Evolutionary conservation across 2,113 vertebrate genomes (phyloP), one percentile per base, ranked within the genome.

Genomic region (Martes martes): DNA sequence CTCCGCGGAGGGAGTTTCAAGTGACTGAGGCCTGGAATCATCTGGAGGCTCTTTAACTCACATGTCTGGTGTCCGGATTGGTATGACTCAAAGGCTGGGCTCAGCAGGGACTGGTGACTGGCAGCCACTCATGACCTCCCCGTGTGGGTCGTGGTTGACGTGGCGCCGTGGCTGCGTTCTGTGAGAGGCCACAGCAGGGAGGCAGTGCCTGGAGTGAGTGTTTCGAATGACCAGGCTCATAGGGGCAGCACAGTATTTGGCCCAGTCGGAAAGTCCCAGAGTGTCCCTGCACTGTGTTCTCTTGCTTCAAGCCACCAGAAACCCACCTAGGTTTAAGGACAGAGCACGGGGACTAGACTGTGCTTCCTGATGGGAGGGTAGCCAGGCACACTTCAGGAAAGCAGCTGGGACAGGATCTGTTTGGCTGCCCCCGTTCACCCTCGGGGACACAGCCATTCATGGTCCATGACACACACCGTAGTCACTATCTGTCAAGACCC

Each of bases 131-230:
- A 3, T 7, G 3, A 6, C 7, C 13, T 36, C 21, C 15, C 5
- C 2, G 1, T 1, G 24, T 28, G 59, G 4, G 8, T 8, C 19
- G n/a, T 14, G 45, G 39, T 23, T 45, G 8, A 42, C 13, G 19
- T 0, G 0, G 9, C 19, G 5, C 1, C 28, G 55, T 31, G 50
- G 18, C 4, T 31, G 36, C 6, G 11, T 28, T 61, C 80, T 26
- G 1, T 11, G 52, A 65, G 50, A 45, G 14, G 28, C 16, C 0
- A 14, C 15, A 21, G 4, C 6, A 50, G 47, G 10, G 10, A 33
- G 16, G 33, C 11, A 16, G 36, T 80, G 18, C 84, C 42, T 36
- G 36, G 24, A 10, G 2, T n/a, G 45, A 52, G 11, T 11, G 2
- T 47, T 52, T 57, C 14, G 31, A 26, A n/a, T 45, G 36, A 52